Base-by-base conservation (phyloP, 2,888 invertebrate species). In the Drosophila birchii region DNA sequence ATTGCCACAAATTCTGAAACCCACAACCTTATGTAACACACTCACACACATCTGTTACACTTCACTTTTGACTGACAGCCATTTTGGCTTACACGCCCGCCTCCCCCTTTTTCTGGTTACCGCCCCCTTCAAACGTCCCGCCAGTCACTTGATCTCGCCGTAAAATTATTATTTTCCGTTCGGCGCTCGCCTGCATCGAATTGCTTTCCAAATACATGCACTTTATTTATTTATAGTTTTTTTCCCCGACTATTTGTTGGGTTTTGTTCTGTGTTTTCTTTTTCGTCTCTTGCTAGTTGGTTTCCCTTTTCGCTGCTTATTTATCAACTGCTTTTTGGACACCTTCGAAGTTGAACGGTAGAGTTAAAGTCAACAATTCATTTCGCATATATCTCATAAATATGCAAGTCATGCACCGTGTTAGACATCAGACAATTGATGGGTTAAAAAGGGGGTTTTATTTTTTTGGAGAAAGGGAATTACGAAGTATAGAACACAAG, bases 371-470 rank as follows among this genome's bases (percentile, higher is more conserved):
- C 49, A 45, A 76, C 81, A 80, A 81, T 86, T 84, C 80, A 84
- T 78, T 84, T 84, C 66, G 80, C 84, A 84, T 76, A 79, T 84
- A 77, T 64, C 80, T 39, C 76, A 79, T 85, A 80, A 79, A 82
- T 78, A 85, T 87, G 87, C 85, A 85, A 87, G 85, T 87, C 85
- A 85, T 85, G 87, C 51, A 76, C 80, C 80, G 56, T 74, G 78
- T 84, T 81, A 75, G 78, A 86, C 76, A 56, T 43, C 64, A 38
- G 41, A 41, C 68, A 53, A 51, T 70, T 44, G 68, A 41, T 53
- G 55, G 68, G 29, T 23, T 60, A 41, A 60, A 36, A 32, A 7
- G 29, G 41, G 45, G 38, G 36, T 8, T 38, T 26, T n/a, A 23
- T 34, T 34, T 34, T 61, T 18, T 18, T 18, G 14, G n/a, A 20